A percentile compares a stretch with the other conserved stretches of the same genome.
phyloP scores from a whole-genome alignment of 2,888 invertebrate genomes.

The Polyploca ridens region DNA sequence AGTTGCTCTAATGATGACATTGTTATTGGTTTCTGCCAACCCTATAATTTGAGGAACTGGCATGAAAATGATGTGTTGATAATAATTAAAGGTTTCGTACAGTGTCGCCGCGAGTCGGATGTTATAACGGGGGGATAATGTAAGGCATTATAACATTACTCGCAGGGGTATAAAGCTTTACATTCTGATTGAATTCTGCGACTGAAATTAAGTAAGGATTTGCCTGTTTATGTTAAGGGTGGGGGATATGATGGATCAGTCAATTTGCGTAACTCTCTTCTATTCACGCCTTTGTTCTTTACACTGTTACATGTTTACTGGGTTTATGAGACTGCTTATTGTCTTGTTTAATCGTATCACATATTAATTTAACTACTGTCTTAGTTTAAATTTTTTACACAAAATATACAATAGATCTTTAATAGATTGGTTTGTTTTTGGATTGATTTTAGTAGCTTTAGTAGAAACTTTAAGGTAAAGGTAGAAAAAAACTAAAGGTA shows the following conservation, averaged over 20 bases:
- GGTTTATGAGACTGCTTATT: slow-evolving; percentile 29
- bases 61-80: slow-evolving; percentile 84
- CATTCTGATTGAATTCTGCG: slow-evolving; percentile 83
- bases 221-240: slow-evolving; percentile 79
- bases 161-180: slow-evolving; percentile 78
- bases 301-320: slow-evolving; percentile 27
- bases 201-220: slow-evolving; percentile 85
- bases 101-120: slow-evolving; percentile 69
- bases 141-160: slow-evolving; percentile 82
- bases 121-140: slow-evolving; percentile 74
- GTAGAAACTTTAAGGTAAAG: too few species aligned
- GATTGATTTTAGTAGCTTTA: neutral
- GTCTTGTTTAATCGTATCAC: slow-evolving; percentile 7
- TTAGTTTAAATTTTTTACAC: too few species aligned
- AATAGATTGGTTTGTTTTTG: neutral
- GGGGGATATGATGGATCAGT: slow-evolving; percentile 75
- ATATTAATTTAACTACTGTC: slow-evolving; percentile 8
- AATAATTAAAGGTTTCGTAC: slow-evolving; percentile 83
- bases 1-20: neutral
- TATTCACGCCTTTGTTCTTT: slow-evolving; percentile 67
- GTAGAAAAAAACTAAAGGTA: too few species aligned
- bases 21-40: slow-evolving; percentile 46
- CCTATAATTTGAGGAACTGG: slow-evolving; percentile 69
- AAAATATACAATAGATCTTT: too few species aligned
- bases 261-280: slow-evolving; percentile 70